Evolutionary conservation across 2,797 vertebrate genomes (phyloP), one percentile per base, ranked within the genome.

Genomic region (Clamator glandarius): DNA sequence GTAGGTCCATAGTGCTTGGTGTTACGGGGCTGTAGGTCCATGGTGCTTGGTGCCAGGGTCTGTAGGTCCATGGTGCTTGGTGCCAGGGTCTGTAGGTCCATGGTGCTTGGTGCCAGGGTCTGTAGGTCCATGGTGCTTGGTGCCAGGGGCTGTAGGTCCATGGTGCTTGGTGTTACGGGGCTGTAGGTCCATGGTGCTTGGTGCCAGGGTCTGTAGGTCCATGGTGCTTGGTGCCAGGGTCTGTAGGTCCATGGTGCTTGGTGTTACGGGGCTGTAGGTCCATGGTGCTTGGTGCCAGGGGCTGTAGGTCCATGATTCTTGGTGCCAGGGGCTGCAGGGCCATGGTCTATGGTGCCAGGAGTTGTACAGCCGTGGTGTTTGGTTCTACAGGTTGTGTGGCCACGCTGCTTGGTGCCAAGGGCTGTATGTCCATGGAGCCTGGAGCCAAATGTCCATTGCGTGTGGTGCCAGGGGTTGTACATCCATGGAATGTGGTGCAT

Each of bases 241-340:
- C 5, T 77, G 4, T 6, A 3, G 0, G 0, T 6, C 1, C 18
- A 4, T 0, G 12, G 13, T 17, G 11, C 0, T 1, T 11, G 26
- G 16, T 42, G 9, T 21, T 4, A 11, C 17, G 10, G 21, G 55
- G 13, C 44, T 17, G 18, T 46, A 42, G 18, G 21, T 46, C 46
- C 46, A 46, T 46, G 18, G 11, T 21, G 46, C 18, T 46, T 2
- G 9, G 7, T 57, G 11, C 19, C 3, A 8, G 15, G 20, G 31
- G 33, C 2, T 20, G 25, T 21, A 2, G 0, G 0, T 9, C 3
- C 18, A 42, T 44, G 25, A 9, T 16, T 10, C 0, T 1, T 11
- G 25, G 15, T 42, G 9, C 20, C 4, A 11, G 16, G 12, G 20
- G 55, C 9, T 33, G 17, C 20, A 29, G 1, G 1, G 16, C 13